These are phyloP conservation scores for Epizoanthus scotinus DNA, from an alignment of 92 coral and sea anemone species.

Conservation along the genomic window DNA sequence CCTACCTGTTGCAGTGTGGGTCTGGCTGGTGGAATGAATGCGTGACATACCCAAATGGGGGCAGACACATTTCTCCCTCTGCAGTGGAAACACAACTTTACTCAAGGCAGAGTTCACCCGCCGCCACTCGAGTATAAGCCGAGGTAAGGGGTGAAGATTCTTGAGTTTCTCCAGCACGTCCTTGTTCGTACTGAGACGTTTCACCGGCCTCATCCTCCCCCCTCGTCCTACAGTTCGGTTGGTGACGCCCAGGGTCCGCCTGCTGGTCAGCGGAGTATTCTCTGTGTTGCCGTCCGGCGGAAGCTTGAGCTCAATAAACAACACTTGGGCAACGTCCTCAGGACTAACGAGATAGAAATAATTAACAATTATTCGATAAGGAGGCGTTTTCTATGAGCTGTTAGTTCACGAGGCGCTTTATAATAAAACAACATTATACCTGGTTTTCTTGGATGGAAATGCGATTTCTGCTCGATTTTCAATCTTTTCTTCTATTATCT, in stretches of 20 bases:
- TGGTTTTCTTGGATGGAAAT: no score
- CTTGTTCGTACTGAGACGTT: constrained; percentile 89
- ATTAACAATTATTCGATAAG: no score
- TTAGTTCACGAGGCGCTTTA: no score
- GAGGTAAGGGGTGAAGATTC: constrained; percentile 86
- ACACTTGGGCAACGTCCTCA: constrained; percentile 85
- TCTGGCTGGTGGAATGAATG: constrained; percentile 78
- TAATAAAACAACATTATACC: no score
- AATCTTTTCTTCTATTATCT: no score
- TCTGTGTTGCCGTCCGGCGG: constrained; percentile 83
- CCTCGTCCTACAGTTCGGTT: constrained; percentile 70
- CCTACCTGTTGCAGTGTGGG: constrained; percentile 80
- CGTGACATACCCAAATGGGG: constrained; percentile 78
- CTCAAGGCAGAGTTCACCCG: constrained; percentile 93
- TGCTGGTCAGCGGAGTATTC: constrained; percentile 47
- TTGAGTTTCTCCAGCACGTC: constrained; percentile 87
- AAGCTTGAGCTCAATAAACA: constrained; percentile 88
- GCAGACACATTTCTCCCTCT: constrained; percentile 67
- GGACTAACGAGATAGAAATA: constrained; percentile 42
- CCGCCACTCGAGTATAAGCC: constrained; percentile 91
- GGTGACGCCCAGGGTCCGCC: constrained; percentile 68
- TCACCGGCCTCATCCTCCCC: constrained; percentile 57
- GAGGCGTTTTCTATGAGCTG: no score
- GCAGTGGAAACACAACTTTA: constrained; percentile 92
- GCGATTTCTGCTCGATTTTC: no score